Conservation (phyloP, 2,797 vertebrate genomes). For the Acanthiza pusilla region DNA sequence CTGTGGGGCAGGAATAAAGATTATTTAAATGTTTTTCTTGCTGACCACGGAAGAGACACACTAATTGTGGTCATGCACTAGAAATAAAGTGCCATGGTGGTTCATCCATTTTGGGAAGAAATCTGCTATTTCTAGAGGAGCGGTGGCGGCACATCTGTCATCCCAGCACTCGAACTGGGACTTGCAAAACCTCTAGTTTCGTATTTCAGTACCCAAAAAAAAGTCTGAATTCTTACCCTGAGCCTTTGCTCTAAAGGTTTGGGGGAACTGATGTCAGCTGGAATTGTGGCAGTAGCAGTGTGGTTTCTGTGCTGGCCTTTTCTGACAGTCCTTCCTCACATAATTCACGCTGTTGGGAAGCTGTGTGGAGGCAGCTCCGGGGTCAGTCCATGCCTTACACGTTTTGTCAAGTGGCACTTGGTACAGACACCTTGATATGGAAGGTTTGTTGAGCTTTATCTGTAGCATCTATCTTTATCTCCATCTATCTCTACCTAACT, state of each 20-base stretch:
- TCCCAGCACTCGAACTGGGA: background rate
- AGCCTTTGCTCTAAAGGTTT: constrained; percentile 32
- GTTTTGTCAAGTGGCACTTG: background rate
- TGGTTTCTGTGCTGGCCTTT: background rate
- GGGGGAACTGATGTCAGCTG: background rate
- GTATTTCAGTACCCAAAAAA: background rate
- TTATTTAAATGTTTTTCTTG: background rate
- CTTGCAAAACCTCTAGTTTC: constrained; percentile 3
- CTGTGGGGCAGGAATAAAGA: background rate
- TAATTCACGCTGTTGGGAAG: fast-evolving
- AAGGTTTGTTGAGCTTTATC: no score
- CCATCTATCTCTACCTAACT: background rate
- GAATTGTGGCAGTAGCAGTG: background rate
- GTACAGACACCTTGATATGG: fast-evolving
- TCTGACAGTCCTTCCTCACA: background rate
- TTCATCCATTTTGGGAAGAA: background rate
- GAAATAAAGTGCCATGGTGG: background rate
- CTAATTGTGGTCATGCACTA: background rate
- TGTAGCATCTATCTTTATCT: background rate
- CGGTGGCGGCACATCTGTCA: background rate
- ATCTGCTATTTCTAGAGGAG: background rate
- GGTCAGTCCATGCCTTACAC: no score
- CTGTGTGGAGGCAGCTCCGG: background rate
- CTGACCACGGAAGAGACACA: background rate
- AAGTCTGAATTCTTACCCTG: background rate